Percentiles rank a stretch among this genome's conserved stretches.
These are phyloP conservation scores for Lepus townsendii DNA, from an alignment of 2,797 vertebrate species.

Conservation along the genomic window DNA sequence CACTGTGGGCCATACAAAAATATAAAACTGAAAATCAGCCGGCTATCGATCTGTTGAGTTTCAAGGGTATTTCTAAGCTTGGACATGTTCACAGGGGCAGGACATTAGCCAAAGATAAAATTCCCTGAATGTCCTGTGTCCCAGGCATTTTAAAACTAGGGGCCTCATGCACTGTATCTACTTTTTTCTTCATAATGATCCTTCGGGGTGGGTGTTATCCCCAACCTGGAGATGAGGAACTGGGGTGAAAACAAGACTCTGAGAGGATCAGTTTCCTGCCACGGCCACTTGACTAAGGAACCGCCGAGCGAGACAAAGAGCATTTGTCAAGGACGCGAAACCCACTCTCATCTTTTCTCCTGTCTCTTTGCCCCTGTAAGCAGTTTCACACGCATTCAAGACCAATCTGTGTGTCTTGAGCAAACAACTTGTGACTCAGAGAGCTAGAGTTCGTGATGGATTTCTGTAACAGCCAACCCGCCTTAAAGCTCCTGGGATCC, in stretches of 20 bases:
- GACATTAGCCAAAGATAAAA: not conserved
- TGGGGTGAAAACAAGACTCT: not conserved
- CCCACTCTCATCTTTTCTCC: not conserved
- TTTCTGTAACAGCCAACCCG: conserved; percentile 12
- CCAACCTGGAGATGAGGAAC: not conserved
- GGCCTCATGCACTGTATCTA: not conserved
- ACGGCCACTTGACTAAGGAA: not conserved
- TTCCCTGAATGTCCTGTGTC: conserved; percentile 8
- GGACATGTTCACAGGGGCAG: not conserved
- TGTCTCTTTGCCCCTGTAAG: conserved; percentile 38
- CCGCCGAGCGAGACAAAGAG: not conserved
- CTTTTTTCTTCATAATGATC: not conserved
- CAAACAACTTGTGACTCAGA: conserved; percentile 41
- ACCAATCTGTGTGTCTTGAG: conserved; percentile 29
- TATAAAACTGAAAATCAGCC: too few relatives aligned
- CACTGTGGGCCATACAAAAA: too few relatives aligned
- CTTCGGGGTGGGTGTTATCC: not conserved
- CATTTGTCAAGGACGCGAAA: not conserved
- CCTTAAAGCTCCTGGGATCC: not conserved
- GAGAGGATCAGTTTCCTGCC: not conserved
- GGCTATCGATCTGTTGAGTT: too few relatives aligned
- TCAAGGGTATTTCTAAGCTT: not conserved
- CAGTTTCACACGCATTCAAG: conserved; percentile 58
- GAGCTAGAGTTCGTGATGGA: not conserved
- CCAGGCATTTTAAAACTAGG: not conserved